A percentile compares a stretch with the other conserved stretches of the same genome.
Conservation (phyloP, 2,888 invertebrate genomes). For the Pristionchus japonicus region DNA sequence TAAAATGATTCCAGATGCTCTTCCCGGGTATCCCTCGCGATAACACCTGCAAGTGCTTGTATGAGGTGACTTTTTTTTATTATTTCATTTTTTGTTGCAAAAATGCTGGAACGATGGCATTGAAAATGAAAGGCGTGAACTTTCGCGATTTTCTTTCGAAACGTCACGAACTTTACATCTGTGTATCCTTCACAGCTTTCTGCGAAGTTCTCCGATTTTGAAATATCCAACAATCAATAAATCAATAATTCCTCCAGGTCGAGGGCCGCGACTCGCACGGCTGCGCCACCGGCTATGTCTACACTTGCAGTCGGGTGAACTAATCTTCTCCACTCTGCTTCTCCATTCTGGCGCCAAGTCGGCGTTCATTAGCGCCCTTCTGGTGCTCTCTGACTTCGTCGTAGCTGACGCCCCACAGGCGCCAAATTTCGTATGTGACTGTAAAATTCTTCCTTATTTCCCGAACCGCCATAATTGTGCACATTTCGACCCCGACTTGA, state of each 20-base stretch:
- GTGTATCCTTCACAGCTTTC: too few species aligned
- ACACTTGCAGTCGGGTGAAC: slow-evolving; percentile 34
- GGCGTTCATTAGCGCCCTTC: background rate
- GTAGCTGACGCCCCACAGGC: too few species aligned
- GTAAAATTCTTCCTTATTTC: too few species aligned
- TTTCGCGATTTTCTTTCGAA: background rate
- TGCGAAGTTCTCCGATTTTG: too few species aligned
- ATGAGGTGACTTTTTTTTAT: slow-evolving; percentile 27
- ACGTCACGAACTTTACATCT: too few species aligned
- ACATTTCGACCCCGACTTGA: background rate
- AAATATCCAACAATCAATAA: background rate
- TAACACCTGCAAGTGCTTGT: slow-evolving; percentile 37
- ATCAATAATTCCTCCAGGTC: slow-evolving; percentile 8
- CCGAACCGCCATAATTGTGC: slow-evolving; percentile 9
- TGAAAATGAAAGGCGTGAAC: too few species aligned
- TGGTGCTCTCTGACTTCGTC: too few species aligned
- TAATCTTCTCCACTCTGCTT: background rate
- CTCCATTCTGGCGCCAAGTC: background rate
- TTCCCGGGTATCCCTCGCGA: slow-evolving; percentile 42
- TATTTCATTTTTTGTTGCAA: background rate
- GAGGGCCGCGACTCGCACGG: slow-evolving; percentile 35
- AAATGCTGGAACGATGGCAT: background rate
- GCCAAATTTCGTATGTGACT: too few species aligned
- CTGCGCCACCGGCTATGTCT: slow-evolving; percentile 47
- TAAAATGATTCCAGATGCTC: slow-evolving; percentile 1